phyloP scores from a whole-genome alignment of 2,113 vertebrate genomes.

The Sitta europaea region DNA sequence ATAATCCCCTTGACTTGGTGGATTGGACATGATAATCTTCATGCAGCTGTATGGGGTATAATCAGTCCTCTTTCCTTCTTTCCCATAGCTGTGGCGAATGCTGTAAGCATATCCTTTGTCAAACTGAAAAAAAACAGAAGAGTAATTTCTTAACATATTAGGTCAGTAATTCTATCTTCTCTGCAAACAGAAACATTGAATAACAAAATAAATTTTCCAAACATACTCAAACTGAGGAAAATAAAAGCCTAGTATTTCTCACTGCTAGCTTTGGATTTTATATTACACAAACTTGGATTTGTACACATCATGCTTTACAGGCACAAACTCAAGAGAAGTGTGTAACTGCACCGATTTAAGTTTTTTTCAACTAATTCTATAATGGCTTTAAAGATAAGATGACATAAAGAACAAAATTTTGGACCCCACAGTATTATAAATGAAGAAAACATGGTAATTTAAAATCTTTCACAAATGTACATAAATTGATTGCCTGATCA shows the following conservation, averaged over 20 bases:
- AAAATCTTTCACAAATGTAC: background rate
- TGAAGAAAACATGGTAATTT: background rate
- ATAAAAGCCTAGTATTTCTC: background rate
- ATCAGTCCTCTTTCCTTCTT: conserved; percentile 94
- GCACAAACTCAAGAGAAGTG: background rate
- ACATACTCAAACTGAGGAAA: background rate
- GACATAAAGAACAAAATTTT: background rate
- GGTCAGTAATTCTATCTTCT: conserved; percentile 59
- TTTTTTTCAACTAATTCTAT: background rate
- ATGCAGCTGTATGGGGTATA: conserved; percentile 97
- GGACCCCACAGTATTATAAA: background rate
- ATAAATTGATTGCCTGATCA: background rate
- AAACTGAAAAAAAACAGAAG: conserved; percentile 79
- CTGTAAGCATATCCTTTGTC: conserved; percentile 96
- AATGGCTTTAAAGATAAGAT: background rate
- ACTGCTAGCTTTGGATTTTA: background rate
- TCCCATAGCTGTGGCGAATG: conserved; percentile 94
- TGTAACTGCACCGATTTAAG: background rate
- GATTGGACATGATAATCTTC: conserved; percentile 97
- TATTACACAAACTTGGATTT: background rate
- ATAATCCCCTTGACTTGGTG: conserved; percentile 92
- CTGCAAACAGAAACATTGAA: conserved; percentile 66
- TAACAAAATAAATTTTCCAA: conserved; percentile 65
- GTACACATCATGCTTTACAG: fast-evolving
- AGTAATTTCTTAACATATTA: conserved; percentile 56